Evolutionary conservation across 2,797 vertebrate species (phyloP).

Genomic region (Enteromius mattozi): DNA sequence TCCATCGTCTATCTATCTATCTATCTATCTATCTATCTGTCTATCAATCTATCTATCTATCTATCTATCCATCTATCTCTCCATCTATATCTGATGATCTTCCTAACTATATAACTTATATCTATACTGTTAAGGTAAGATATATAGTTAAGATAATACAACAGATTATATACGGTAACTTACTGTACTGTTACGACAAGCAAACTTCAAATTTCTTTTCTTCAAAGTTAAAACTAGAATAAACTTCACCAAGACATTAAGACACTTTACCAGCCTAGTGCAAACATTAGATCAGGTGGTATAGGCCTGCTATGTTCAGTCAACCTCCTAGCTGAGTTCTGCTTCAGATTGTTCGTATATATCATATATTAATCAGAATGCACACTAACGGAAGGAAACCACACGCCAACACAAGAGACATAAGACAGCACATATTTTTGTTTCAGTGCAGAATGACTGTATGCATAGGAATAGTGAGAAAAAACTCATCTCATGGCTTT

Average conservation of each 20-base stretch:
- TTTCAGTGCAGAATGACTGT: constrained; percentile 36
- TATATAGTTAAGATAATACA: no score
- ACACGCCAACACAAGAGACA: constrained; percentile 37
- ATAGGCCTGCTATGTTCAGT: not conserved
- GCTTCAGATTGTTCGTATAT: constrained; percentile 7
- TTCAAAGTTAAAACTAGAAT: not conserved
- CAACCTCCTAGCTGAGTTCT: constrained; percentile 23
- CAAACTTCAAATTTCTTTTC: not conserved
- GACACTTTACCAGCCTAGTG: not conserved
- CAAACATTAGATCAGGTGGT: not conserved
- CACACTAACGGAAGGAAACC: constrained; percentile 40
- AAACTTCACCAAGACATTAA: not conserved
- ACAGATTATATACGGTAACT: not conserved
- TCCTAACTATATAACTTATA: no score
- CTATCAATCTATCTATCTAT: not conserved
- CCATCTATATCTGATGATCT: not conserved
- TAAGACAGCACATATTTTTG: constrained; percentile 10
- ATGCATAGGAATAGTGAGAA: constrained; percentile 18
- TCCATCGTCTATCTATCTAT: constrained; percentile 35
- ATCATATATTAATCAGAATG: constrained; percentile 39
- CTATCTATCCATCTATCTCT: not conserved
- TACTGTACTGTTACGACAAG: not conserved
- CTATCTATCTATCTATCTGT: not conserved
- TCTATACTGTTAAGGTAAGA: no score
- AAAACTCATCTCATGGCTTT: constrained; percentile 15